Evolutionary conservation across 2,113 vertebrate genomes (phyloP).

Genomic region (Sebastes fasciatus): DNA sequence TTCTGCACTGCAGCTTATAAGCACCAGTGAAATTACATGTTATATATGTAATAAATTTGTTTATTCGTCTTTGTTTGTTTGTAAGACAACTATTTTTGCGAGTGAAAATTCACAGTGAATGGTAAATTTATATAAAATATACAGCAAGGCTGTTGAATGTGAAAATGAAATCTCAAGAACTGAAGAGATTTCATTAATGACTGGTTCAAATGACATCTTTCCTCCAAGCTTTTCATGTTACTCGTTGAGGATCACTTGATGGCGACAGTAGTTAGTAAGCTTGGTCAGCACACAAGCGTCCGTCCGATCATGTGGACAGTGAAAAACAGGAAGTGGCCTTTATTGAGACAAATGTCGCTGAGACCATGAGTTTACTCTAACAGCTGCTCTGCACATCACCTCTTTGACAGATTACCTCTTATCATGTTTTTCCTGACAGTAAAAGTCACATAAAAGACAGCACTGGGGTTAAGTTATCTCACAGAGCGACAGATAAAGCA

Average conservation of each 20-base stretch:
- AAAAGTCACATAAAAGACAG: neutral
- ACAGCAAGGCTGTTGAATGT: neutral
- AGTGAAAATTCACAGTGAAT: neutral
- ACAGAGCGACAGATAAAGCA: neutral
- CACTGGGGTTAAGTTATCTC: neutral
- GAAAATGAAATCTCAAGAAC: neutral
- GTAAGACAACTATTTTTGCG: neutral
- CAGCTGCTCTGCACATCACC: constrained; percentile 12
- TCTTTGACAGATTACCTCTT: neutral
- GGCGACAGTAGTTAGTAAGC: constrained; percentile 5
- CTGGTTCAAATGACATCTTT: neutral
- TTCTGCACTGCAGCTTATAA: neutral
- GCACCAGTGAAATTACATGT: neutral
- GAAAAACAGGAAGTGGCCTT: constrained; percentile 68
- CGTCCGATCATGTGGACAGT: constrained; percentile 21
- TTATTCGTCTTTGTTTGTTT: neutral
- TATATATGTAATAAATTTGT: too few relatives aligned
- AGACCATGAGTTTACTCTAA: neutral
- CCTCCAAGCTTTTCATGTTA: neutral
- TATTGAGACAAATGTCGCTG: constrained; percentile 26
- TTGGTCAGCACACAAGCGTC: constrained; percentile 23
- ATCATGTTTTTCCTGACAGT: neutral
- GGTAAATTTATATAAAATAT: neutral
- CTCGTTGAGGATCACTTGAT: neutral
- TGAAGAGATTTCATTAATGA: neutral